A percentile compares a stretch with the other conserved stretches of the same genome.
Conservation (phyloP, 1,140 invertebrate species). For the Eciton burchellii region DNA sequence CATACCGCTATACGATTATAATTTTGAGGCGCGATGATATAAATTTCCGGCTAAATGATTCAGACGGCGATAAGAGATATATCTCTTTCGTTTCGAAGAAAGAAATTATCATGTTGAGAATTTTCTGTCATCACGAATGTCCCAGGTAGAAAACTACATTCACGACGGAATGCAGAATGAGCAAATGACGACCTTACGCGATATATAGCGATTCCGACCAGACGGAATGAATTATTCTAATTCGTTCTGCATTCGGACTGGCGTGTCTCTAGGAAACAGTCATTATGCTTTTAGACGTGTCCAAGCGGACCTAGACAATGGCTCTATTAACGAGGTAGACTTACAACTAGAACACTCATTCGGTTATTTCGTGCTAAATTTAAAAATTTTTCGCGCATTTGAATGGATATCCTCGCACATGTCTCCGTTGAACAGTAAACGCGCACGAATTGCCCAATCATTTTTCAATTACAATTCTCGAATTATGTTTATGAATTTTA, state of each 20-base stretch:
- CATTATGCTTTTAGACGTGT: slow-evolving; percentile 77
- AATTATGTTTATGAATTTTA: neutral
- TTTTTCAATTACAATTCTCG: neutral
- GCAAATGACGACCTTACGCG: slow-evolving; percentile 20
- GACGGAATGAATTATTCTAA: slow-evolving; percentile 83
- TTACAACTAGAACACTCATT: slow-evolving; percentile 59
- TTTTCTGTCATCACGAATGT: neutral
- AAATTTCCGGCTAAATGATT: neutral
- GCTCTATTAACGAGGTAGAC: slow-evolving; percentile 69
- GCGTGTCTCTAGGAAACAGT: slow-evolving; percentile 79
- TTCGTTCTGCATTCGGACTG: slow-evolving; percentile 79
- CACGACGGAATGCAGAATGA: neutral
- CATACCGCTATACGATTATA: too few relatives aligned
- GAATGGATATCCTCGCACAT: neutral
- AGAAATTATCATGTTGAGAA: slow-evolving; percentile 5
- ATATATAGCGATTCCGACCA: slow-evolving; percentile 74
- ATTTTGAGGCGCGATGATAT: neutral
- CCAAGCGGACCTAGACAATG: slow-evolving; percentile 79
- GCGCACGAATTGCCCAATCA: neutral
- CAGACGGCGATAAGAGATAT: neutral
- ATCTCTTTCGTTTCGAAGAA: neutral
- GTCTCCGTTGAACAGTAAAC: neutral
- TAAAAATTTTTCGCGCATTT: slow-evolving; percentile 32
- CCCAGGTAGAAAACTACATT: slow-evolving; percentile 4
- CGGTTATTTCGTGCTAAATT: slow-evolving; percentile 32